A percentile compares a stretch with the other conserved stretches of the same genome.
Evolutionary conservation across 2,888 invertebrate species (phyloP).

Genomic region (Helleia helle): DNA sequence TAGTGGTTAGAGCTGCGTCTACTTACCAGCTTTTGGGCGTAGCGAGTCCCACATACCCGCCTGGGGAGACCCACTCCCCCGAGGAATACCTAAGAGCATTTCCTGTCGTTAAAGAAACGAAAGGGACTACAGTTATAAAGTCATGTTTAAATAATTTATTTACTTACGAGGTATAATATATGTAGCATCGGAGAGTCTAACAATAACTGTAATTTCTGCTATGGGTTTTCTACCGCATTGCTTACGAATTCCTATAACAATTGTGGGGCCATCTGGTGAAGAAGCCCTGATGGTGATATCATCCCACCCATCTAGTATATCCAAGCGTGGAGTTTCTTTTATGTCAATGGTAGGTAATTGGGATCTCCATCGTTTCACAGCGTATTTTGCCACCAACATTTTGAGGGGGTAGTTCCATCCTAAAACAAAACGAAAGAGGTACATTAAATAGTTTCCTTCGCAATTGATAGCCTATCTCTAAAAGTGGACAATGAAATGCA

Average conservation of each 20-base stretch:
- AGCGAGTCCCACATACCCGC: no score
- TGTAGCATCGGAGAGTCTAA: constrained; percentile 50
- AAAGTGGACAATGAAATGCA: no score
- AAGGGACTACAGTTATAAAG: no score
- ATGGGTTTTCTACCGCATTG: constrained; percentile 49
- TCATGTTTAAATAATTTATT: no score
- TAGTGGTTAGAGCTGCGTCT: no score
- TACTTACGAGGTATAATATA: constrained; percentile 48
- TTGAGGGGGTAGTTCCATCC: constrained; percentile 68
- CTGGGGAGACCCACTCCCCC: no score
- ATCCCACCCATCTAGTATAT: constrained; percentile 45
- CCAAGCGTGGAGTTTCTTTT: constrained; percentile 34
- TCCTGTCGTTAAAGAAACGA: no score
- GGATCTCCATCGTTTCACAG: constrained; percentile 49
- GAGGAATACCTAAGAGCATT: no score
- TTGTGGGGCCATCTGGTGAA: constrained; percentile 69
- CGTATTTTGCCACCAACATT: constrained; percentile 45
- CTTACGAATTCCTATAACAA: constrained; percentile 70
- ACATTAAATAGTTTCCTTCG: no score
- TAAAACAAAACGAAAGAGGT: constrained; percentile 24
- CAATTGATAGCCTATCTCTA: no score
- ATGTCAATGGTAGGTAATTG: constrained; percentile 25
- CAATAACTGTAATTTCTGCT: constrained; percentile 71
- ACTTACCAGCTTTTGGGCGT: no score
- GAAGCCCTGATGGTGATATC: constrained; percentile 62